phyloP scores from a whole-genome alignment of 2,888 invertebrate species.

The Notodonta dromedarius region DNA sequence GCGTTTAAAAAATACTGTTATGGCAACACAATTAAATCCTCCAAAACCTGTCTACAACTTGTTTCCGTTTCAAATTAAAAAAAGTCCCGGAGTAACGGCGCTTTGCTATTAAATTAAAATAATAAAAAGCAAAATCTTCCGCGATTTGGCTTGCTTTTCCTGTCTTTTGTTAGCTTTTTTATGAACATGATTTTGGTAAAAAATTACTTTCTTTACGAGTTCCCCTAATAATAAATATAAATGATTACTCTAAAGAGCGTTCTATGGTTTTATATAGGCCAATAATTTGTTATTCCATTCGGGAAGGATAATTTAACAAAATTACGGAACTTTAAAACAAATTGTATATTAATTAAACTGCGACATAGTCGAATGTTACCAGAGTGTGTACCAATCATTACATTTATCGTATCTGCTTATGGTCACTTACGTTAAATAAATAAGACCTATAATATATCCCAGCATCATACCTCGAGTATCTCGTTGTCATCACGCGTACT shows the following conservation, averaged over 20 bases:
- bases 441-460: not conserved
- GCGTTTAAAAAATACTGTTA: constrained; percentile 30
- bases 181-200: not conserved
- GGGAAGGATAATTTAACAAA: no score
- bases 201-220: not conserved
- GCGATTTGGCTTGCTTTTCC: constrained; percentile 45
- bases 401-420: no score
- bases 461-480: not conserved
- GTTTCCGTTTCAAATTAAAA: constrained; percentile 65
- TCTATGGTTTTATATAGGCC: no score
- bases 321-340: no score
- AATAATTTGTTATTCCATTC: no score
- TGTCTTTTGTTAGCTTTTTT: constrained; percentile 34
- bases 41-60: constrained; percentile 50
- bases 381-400: no score
- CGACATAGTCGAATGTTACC: no score
- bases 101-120: constrained; percentile 32
- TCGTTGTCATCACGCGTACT: not conserved
- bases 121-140: constrained; percentile 41
- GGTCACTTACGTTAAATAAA: no score
- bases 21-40: constrained; percentile 32
- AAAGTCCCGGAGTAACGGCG: constrained; percentile 47
- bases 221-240: no score
- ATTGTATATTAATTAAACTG: no score
- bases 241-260: no score